Base-by-base conservation (phyloP, 2,797 vertebrate genomes). In the Microtus obscurus region DNA sequence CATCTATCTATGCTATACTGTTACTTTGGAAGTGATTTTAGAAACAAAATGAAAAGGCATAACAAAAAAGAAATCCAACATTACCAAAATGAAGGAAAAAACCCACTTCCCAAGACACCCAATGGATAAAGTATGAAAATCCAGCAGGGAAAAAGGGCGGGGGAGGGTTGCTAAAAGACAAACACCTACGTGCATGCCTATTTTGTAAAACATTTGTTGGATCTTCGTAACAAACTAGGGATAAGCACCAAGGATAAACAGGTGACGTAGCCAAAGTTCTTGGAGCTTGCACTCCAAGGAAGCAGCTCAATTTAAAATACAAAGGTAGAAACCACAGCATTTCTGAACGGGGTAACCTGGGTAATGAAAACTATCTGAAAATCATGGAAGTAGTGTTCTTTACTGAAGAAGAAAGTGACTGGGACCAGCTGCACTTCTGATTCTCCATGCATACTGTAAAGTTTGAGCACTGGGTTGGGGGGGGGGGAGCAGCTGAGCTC, bases 61-160 rank as follows among this genome's bases (percentile, higher is more conserved):
- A 37, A 16, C 48, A 61, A 29, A 53, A 23, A 40, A 34, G 31
- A 81, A 59, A 73, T 37, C 69, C 71, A 63, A 40, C 31, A 6
- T 74, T 88, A 43, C n/a, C 88, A 74, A 96, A 21, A 81, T 90
- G 34, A 95, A 91, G 94, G 94, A 93, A 69, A 92, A 74, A 76
- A 4, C 5, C 3, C 29, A 45, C 90, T 94, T 88, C 29, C 29
- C 29, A 69, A 31, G 45, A 23, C 59, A n/a, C 37, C 13, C 59
- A 93, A 91, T 56, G 85, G 23, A 65, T 93, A 40, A 83, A 81
- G 91, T 91, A 19, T 67, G 89, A 86, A 97, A 53, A 40, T 53
- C 40, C 21, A 80, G 77, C 31, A 95, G 34, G 56, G 71, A 86
- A 92, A 76, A 51, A 9, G 73, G 69, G 80, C 10, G 21, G 9